phyloP scores from a whole-genome alignment of 1,140 invertebrate genomes.

The Muscidifurax raptorellus region DNA sequence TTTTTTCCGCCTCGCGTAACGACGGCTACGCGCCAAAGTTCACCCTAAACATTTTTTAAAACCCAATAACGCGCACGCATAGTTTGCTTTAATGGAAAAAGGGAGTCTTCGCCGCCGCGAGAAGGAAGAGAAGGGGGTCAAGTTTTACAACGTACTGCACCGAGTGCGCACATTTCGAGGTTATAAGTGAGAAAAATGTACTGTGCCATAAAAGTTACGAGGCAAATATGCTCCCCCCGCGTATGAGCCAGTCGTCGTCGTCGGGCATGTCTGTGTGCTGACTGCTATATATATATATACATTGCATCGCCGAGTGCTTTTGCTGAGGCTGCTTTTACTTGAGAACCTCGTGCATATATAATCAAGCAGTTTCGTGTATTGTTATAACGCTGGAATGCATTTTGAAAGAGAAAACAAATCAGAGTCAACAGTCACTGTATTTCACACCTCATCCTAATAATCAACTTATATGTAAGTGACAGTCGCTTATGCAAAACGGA shows the following conservation, averaged over 20 bases:
- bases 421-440: no score
- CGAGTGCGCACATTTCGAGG: neutral
- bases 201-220: neutral
- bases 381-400: neutral
- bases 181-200: neutral
- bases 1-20: neutral
- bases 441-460: no score
- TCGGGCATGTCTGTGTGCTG: neutral
- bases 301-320: neutral
- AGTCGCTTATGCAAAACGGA: no score
- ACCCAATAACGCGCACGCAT: neutral
- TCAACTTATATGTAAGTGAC: no score
- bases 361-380: neutral
- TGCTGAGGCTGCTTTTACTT: neutral
- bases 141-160: neutral
- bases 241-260: neutral
- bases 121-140: neutral
- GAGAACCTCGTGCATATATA: neutral
- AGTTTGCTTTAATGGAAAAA: neutral
- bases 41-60: neutral
- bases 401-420: neutral
- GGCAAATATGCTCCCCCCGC: neutral
- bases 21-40: neutral
- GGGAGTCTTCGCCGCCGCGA: neutral
- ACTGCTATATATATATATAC: no score